phyloP scores from a whole-genome alignment of 2,888 invertebrate genomes.

The Drosophila kuntzei region DNA sequence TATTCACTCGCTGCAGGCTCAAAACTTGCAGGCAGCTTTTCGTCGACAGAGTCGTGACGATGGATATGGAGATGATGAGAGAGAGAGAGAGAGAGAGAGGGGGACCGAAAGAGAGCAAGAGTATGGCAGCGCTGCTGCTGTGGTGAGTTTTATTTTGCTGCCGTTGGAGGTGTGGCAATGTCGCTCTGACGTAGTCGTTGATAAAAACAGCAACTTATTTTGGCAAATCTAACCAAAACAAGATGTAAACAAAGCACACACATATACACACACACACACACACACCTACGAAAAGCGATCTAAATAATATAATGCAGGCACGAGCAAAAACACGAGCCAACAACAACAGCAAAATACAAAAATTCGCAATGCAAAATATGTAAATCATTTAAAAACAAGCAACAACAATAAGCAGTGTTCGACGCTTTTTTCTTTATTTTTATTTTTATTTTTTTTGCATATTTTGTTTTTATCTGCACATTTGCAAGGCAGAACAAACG shows the following conservation, averaged over 20 bases:
- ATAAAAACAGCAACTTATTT: slow-evolving; percentile 42
- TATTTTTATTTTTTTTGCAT: slow-evolving; percentile 48
- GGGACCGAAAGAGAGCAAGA: slow-evolving; percentile 2
- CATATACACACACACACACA: slow-evolving; percentile 12
- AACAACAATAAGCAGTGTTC: slow-evolving; percentile 33
- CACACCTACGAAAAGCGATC: slow-evolving; percentile 2
- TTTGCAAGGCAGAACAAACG: slow-evolving; percentile 62
- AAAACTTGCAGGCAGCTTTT: slow-evolving; percentile 39
- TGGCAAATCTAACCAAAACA: slow-evolving; percentile 61
- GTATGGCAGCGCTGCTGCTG: slow-evolving; percentile 23
- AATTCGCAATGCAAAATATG: slow-evolving; percentile 43
- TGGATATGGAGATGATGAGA: not conserved
- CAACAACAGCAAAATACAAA: slow-evolving; percentile 36
- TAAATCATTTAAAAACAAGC: slow-evolving; percentile 22
- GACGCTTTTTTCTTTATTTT: slow-evolving; percentile 2
- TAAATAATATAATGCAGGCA: slow-evolving; percentile 24
- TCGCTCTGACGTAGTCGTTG: slow-evolving; percentile 39
- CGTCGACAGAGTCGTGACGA: slow-evolving; percentile 5
- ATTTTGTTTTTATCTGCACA: slow-evolving; percentile 70
- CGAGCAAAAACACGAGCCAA: slow-evolving; percentile 50
- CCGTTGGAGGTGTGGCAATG: slow-evolving; percentile 68
- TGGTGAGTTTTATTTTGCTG: slow-evolving; percentile 53
- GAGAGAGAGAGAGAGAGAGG: not conserved
- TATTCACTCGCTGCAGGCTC: slow-evolving; percentile 34
- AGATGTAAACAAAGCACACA: slow-evolving; percentile 74